Base-by-base conservation (phyloP, 2,888 invertebrate species). In the Halictus quadricinctus region DNA sequence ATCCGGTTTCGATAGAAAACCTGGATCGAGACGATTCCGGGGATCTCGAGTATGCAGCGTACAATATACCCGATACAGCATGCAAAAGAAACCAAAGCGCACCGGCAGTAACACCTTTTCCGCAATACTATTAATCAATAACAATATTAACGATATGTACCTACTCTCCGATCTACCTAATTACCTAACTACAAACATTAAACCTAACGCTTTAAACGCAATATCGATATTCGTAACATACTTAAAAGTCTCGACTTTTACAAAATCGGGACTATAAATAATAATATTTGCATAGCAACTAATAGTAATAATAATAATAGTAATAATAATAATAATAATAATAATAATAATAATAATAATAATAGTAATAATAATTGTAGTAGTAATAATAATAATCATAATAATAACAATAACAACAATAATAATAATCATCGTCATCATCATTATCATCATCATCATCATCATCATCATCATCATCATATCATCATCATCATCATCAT, bases 131-230 rank as follows among this genome's bases (percentile, higher is more conserved):
- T 92, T 91, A 91, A 92, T 92, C 87, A 90, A 91, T 92, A 92
- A 92, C 93, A 92, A 93, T 93, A 90, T 91, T 93, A 93, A 90
- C 89, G 94, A 94, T 93, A 94, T 93, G 93, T 94, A 90, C 81
- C 91, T 92, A 91, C 89, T 87, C 86, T 87, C 93, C 88, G 87
- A 87, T 84, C 91, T 91, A 91, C 84, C 89, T 90, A 90, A 73
- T 80, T 83, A 81, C 87, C 91, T 92, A 92, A 90, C 90, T 91
- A 92, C 90, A 89, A 90, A 92, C 90, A 91, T 93, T 91, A 91
- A 90, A 90, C 90, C 92, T 93, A 93, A 90, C 90, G 88, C 84
- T 89, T 92, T 92, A 92, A 93, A 93, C 92, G 89, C 91, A 92
- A 93, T 88, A 86, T 88, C 82, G 79, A 43, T 85, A 78, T 85